phyloP scores from a whole-genome alignment of 2,797 vertebrate species.

The Pantherophis vulpinus region DNA sequence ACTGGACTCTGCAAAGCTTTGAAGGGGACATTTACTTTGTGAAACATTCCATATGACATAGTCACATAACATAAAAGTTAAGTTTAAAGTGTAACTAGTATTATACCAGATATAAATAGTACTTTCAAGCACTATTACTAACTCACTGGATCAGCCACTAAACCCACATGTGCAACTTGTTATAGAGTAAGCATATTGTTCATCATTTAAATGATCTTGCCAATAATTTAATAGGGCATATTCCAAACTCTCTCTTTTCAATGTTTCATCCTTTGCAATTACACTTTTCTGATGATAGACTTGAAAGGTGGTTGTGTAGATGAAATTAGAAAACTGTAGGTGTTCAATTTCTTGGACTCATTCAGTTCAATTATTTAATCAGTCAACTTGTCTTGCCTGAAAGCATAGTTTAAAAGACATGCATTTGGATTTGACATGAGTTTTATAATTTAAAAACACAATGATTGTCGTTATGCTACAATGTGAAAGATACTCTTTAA shows the following conservation, averaged over 20 bases:
- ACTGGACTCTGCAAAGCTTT: background rate
- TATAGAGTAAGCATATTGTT: background rate
- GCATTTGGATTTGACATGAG: background rate
- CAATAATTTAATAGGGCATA: background rate
- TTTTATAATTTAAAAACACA: background rate
- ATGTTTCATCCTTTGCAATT: background rate
- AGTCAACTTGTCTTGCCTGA: background rate
- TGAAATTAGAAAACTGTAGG: background rate
- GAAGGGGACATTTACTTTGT: background rate
- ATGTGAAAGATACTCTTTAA: background rate
- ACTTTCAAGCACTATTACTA: background rate
- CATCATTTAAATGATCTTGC: background rate
- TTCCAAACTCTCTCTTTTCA: conserved; percentile 4
- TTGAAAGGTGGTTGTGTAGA: background rate
- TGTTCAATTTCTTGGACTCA: background rate
- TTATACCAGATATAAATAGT: background rate
- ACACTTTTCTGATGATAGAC: background rate
- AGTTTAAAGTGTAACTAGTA: background rate
- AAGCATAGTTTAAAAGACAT: background rate
- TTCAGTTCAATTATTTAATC: background rate
- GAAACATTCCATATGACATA: background rate
- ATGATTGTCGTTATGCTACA: background rate
- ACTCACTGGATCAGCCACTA: background rate
- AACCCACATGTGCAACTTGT: background rate
- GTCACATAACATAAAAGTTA: background rate